These are phyloP conservation scores for Rhynchopsitta pachyrhyncha DNA, from an alignment of 2,113 vertebrate genomes.

Conservation along the genomic window DNA sequence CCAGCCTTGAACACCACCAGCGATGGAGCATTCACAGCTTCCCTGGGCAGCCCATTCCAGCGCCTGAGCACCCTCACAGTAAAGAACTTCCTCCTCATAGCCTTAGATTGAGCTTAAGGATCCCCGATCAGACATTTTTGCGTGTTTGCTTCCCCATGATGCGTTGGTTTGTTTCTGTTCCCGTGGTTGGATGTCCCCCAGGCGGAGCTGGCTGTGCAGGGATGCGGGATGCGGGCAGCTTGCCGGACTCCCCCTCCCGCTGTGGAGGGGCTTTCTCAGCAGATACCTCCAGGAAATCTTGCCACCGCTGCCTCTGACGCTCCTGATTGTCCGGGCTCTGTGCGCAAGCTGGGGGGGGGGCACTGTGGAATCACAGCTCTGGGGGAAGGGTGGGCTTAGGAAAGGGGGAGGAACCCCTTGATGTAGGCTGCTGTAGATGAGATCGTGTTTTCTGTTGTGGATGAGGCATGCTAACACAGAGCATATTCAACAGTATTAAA, in stretches of 20 bases:
- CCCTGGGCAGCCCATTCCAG: no score
- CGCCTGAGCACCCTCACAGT: no score
- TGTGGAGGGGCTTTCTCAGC: background rate
- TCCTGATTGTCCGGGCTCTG: background rate
- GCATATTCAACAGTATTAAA: background rate
- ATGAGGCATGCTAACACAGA: background rate
- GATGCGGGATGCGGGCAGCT: background rate
- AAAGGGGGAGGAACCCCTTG: background rate
- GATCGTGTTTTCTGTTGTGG: background rate
- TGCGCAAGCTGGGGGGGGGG: background rate
- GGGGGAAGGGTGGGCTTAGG: background rate
- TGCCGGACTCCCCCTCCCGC: background rate
- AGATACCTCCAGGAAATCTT: background rate
- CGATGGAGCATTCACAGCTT: no score
- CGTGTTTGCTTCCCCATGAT: background rate
- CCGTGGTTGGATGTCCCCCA: fast-evolving
- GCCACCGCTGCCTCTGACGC: background rate
- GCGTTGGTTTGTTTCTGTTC: background rate
- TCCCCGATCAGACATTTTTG: fast-evolving
- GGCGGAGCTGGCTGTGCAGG: background rate
- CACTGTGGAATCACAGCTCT: background rate
- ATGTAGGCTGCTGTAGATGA: background rate
- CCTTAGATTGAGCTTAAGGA: background rate
- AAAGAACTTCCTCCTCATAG: no score
- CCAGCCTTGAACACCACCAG: no score